A percentile compares a stretch with the other conserved stretches of the same genome.
Evolutionary conservation across 2,888 invertebrate species (phyloP).

Genomic region (Dasypogon diadema): DNA sequence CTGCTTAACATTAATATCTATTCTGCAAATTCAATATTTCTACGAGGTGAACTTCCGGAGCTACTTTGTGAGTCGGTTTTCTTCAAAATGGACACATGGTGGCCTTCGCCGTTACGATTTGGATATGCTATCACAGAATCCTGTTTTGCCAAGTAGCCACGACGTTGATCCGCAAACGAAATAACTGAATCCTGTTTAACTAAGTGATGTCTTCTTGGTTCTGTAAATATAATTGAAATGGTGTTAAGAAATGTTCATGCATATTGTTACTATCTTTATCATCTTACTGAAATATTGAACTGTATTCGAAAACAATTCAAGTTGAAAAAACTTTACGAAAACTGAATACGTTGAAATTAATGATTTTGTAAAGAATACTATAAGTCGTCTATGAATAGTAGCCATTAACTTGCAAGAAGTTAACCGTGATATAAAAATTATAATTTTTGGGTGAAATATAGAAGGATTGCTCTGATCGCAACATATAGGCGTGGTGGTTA

Average conservation of each 20-base stretch:
- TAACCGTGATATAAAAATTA: no score
- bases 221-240: constrained; percentile 55
- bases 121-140: constrained; percentile 67
- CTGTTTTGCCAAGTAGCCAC: constrained; percentile 66
- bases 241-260: neutral
- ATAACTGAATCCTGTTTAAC: constrained; percentile 69
- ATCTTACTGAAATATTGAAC: no score
- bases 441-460: no score
- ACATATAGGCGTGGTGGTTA: no score
- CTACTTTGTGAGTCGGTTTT: constrained; percentile 67
- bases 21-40: constrained; percentile 67
- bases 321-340: no score
- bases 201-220: constrained; percentile 66
- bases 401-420: no score
- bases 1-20: constrained; percentile 56
- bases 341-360: no score
- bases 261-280: no score
- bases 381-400: no score
- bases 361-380: no score
- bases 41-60: constrained; percentile 64
- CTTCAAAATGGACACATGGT: constrained; percentile 68
- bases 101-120: constrained; percentile 66
- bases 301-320: no score
- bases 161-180: constrained; percentile 68
- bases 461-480: no score